Conservation (phyloP, 1,140 invertebrate species). For the Rhopalosiphum maidis region DNA sequence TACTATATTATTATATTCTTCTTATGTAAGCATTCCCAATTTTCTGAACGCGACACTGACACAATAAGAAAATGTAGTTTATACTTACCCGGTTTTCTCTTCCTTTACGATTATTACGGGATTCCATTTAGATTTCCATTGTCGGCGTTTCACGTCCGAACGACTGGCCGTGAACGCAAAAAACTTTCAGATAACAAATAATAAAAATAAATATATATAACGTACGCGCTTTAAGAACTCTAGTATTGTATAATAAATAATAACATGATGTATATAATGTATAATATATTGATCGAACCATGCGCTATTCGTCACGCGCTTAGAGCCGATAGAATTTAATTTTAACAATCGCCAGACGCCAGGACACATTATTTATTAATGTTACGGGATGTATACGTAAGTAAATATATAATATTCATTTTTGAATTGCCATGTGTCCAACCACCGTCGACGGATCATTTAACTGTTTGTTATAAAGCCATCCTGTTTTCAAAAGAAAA, state of each 20-base stretch:
- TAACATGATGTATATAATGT: background rate
- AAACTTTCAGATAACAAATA: slow-evolving; percentile 34
- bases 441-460: too few relatives aligned
- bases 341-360: background rate
- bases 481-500: background rate
- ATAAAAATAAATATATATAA: background rate
- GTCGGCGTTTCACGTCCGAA: background rate
- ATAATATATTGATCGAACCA: background rate
- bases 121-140: slow-evolving; percentile 1
- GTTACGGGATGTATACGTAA: background rate
- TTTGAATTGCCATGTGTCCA: background rate
- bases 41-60: background rate
- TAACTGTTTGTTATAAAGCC: background rate
- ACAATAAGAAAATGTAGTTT: background rate
- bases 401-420: background rate
- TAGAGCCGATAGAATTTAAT: background rate
- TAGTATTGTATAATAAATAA: background rate
- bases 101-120: slow-evolving; percentile 30
- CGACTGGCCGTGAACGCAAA: background rate
- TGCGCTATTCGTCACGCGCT: background rate
- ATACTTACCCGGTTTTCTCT: slow-evolving; percentile 12
- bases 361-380: background rate
- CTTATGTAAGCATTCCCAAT: slow-evolving; percentile 33
- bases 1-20: background rate
- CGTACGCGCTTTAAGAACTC: slow-evolving; percentile 24